Base-by-base conservation (phyloP, 2,888 invertebrate species). In the Lepidonotus clava region DNA sequence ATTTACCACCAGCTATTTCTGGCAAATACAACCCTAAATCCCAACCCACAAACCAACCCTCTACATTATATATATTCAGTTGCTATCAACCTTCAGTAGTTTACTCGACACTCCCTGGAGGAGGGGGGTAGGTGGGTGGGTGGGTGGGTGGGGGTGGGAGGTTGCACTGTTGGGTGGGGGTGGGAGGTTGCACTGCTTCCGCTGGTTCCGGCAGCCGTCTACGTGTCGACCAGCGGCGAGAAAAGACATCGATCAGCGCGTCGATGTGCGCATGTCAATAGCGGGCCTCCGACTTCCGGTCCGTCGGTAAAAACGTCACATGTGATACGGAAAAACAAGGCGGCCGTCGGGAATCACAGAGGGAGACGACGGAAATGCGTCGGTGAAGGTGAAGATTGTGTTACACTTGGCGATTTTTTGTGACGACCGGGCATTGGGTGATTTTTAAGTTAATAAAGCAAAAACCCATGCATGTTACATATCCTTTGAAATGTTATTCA, bases 201-300 rank as follows among this genome's bases (percentile, higher is more conserved):
- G 61, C 61, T 61, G 28, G 24, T 61, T 61, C 61, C 61, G 28
- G 61, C 61, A 14, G 61, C 24, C 61, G 61, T 61, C 61, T 61
- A 56, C 61, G 61, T 61, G 61, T 28, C n/a, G 28, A 28, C 28
- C n/a, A 1, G 2, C 61, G 61, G 61, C 61, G 28, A 11, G 24
- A 4, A n/a, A n/a, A 8, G 61, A 61, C 61, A 61, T 61, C 61
- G 61, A 61, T 61, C 61, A 61, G 61, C 61, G 24, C 61, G 61
- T 61, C 61, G 24, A 61, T 61, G 61, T 61, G 61, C 61, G 61
- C 61, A 61, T 61, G 61, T 61, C 61, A 61, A 61, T 61, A 61
- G 24, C 24, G 61, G 61, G 61, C 61, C 14, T 24, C 61, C 28
- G 61, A 61, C 61, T 28, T 61, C 61, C 61, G 61, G 61, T 14